Conservation (phyloP, 2,888 invertebrate species). For the Cryptocheilus praepositus region DNA sequence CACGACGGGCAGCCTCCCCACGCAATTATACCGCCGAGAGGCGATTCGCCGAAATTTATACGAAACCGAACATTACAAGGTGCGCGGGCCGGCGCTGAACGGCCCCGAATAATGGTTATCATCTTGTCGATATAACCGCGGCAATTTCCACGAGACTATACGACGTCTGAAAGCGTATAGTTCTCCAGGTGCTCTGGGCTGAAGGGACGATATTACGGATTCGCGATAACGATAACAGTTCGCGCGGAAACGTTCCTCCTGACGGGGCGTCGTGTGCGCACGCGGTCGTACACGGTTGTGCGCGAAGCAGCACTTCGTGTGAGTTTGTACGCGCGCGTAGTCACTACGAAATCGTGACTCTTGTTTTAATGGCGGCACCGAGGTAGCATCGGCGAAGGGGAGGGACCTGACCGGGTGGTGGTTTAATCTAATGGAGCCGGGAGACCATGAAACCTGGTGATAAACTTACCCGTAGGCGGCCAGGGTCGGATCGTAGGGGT, state of each 20-base stretch:
- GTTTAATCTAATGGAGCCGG: conserved; percentile 60
- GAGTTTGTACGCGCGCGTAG: conserved; percentile 26
- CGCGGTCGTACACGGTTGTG: neutral
- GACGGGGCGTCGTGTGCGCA: conserved; percentile 1
- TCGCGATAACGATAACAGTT: conserved; percentile 58
- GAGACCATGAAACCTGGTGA: conserved; percentile 60
- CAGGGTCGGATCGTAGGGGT: conserved; percentile 94
- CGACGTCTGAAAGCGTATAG: conserved; percentile 21
- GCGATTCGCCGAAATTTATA: neutral
- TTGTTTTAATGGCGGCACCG: conserved; percentile 54
- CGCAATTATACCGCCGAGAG: neutral
- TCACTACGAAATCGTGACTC: conserved; percentile 52
- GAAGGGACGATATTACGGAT: conserved; percentile 48
- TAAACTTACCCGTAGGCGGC: conserved; percentile 93
- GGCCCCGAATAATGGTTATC: conserved; percentile 1
- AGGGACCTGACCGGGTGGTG: conserved; percentile 35
- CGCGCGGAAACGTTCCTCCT: conserved; percentile 30
- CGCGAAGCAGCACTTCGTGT: neutral
- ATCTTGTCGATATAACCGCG: conserved; percentile 9
- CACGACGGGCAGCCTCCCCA: neutral
- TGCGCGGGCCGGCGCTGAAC: neutral
- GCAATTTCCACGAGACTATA: conserved; percentile 28
- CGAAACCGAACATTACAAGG: neutral
- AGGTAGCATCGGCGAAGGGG: conserved; percentile 20
- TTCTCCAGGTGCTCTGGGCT: conserved; percentile 21